Conservation (phyloP, 2,797 vertebrate species). For the Megaceryle alcyon region DNA sequence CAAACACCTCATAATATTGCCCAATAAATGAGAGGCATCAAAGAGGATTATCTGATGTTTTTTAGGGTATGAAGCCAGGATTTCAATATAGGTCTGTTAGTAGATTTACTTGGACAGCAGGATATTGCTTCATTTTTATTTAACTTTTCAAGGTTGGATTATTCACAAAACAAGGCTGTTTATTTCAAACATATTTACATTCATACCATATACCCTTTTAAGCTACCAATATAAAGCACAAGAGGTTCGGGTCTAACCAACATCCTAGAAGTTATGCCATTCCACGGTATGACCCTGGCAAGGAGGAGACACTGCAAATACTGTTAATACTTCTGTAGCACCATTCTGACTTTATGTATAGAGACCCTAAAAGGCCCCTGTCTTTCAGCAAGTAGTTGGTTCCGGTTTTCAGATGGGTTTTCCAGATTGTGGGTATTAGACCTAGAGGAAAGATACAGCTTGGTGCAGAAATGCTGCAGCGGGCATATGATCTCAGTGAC, state of each 20-base stretch:
- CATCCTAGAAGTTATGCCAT: background rate
- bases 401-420: background rate
- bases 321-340: background rate
- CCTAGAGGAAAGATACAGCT: background rate
- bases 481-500: background rate
- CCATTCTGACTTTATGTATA: background rate
- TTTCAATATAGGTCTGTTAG: background rate
- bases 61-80: background rate
- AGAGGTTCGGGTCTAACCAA: background rate
- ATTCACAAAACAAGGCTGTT: background rate
- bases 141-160: background rate
- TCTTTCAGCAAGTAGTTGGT: background rate
- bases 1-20: background rate
- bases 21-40: background rate
- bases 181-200: background rate
- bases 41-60: background rate
- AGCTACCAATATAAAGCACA: background rate
- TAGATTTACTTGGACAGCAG: background rate
- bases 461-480: background rate
- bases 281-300: background rate
- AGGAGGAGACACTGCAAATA: background rate
- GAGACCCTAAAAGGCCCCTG: background rate
- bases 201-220: background rate
- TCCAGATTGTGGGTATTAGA: background rate
- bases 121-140: background rate